phyloP scores from a whole-genome alignment of 2,888 invertebrate genomes.

The Stenolophus ochropezus region DNA sequence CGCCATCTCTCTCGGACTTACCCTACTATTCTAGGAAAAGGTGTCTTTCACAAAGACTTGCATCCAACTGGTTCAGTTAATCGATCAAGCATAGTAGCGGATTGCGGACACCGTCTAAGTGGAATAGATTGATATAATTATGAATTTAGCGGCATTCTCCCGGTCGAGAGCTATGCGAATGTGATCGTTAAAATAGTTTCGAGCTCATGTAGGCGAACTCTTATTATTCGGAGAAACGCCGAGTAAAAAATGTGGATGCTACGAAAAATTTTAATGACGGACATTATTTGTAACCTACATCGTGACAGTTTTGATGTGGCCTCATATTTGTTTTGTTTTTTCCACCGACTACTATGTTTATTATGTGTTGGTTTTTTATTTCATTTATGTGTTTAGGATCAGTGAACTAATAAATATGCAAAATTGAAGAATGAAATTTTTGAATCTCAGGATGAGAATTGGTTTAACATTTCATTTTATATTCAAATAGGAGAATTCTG shows the following conservation, averaged over 20 bases:
- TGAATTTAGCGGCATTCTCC: conserved; percentile 65
- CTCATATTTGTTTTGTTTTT: not conserved
- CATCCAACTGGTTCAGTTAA: conserved; percentile 30
- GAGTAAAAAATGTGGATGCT: conserved; percentile 5
- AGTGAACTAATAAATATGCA: too few species aligned
- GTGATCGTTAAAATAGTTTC: conserved; percentile 27
- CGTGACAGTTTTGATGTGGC: not conserved
- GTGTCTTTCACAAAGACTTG: too few species aligned
- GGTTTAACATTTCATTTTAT: too few species aligned
- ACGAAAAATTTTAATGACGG: conserved; percentile 12
- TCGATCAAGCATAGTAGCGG: conserved; percentile 37
- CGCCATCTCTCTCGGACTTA: too few species aligned
- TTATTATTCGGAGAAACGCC: conserved; percentile 7
- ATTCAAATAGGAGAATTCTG: too few species aligned
- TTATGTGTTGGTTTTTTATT: too few species aligned
- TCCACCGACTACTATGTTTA: too few species aligned
- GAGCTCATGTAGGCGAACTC: conserved; percentile 9
- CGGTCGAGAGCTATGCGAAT: conserved; percentile 28
- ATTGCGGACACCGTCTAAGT: conserved; percentile 12
- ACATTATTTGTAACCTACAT: conserved; percentile 26
- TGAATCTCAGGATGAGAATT: too few species aligned
- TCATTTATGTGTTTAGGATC: too few species aligned
- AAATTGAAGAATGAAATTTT: too few species aligned
- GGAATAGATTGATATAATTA: conserved; percentile 65
- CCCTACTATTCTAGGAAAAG: too few species aligned